Base-by-base conservation (phyloP, 2,113 vertebrate genomes). In the Mormyrus lacerda region DNA sequence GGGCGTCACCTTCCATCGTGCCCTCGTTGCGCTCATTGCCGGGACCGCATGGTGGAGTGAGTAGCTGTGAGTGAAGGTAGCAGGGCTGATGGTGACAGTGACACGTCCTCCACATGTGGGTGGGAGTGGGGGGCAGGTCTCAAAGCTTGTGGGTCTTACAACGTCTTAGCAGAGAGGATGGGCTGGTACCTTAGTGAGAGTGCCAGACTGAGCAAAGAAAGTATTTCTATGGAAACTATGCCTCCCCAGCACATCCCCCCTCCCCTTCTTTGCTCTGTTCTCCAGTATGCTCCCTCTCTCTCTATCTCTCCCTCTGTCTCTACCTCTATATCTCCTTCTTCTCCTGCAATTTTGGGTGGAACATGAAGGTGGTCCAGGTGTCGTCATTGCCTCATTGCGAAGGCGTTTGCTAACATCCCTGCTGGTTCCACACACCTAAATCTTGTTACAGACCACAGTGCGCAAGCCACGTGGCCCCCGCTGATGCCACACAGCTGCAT, bases 141-240 rank as follows among this genome's bases (percentile, higher is more conserved):
- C 15, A 10, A 42, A 39, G 47, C 50, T 51, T 85, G 47, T 27
- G 44, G 47, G 10, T 79, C 44, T 88, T 35, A 47, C 11, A 51
- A 31, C 42, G 19, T 13, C 21, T 82, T 27, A 31, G 47, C 48
- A 83, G 79, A 53, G 47, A 35, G 31, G 69, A 83, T 35, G 27
- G n/a, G 48, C 47, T 61, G 84, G 55, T 8, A 50, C 90, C 88
- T 92, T 21, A 47, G 39, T 0, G 11, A 88, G 27, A 94, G 94
- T 91, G 90, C 91, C 91, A 92, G 90, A 92, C 91, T 93, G 93
- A 90, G 92, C 91, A 91, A 91, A 89, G 91, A 91, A 89, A 90
- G 27, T 90, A 95, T 96, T 94, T 92, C 95, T 95, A 96, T 95
- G 94, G 95, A 95, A 96, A 96, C 96, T 92, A 91, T 84, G 31